Conservation (phyloP, 2,113 vertebrate species). For the Thomomys bottae region DNA sequence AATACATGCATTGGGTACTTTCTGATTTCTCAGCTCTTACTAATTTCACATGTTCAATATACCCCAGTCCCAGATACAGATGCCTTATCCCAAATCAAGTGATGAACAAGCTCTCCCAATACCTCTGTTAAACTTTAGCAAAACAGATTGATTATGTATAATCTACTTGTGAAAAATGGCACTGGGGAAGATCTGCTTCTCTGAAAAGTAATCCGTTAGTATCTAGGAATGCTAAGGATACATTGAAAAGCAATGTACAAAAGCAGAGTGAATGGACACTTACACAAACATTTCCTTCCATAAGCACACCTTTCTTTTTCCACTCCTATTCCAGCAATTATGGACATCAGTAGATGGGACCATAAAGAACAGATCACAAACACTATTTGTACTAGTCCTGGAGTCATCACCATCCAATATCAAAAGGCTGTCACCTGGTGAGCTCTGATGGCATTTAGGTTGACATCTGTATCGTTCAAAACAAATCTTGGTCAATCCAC, state of each 20-base stretch:
- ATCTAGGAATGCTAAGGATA: background rate
- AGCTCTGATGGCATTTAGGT: background rate
- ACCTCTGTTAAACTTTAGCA: background rate
- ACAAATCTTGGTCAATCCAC: constrained; percentile 4
- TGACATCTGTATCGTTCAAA: background rate
- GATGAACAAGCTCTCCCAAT: background rate
- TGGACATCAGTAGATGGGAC: background rate
- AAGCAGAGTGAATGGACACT: background rate
- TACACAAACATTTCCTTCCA: background rate
- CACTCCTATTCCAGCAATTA: background rate
- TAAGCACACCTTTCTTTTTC: background rate
- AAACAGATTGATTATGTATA: constrained; percentile 41
- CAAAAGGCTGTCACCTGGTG: background rate
- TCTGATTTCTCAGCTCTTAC: constrained; percentile 38
- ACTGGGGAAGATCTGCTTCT: background rate
- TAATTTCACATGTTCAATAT: constrained; percentile 31
- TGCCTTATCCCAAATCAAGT: constrained; percentile 3
- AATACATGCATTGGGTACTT: background rate
- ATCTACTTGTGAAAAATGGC: background rate
- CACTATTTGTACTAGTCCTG: background rate
- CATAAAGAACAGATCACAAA: background rate
- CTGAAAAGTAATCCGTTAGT: background rate
- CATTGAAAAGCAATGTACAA: background rate
- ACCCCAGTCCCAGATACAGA: background rate
- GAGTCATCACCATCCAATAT: background rate